phyloP scores from a whole-genome alignment of 1,140 invertebrate species.

The Ladona fulva region DNA sequence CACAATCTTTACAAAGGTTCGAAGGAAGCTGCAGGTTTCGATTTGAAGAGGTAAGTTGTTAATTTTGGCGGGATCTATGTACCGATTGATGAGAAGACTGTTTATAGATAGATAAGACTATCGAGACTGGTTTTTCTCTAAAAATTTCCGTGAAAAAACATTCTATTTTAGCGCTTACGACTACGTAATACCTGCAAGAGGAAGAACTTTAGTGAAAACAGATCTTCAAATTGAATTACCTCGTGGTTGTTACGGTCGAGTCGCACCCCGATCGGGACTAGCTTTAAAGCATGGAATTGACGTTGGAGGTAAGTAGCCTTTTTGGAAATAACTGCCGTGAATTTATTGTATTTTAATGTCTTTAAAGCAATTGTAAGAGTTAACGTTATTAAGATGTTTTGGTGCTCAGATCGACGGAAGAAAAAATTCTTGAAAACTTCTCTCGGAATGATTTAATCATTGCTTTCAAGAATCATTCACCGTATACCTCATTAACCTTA shows the following conservation, averaged over 20 bases:
- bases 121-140: not conserved
- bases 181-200: constrained; percentile 65
- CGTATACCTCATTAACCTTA: too few species aligned
- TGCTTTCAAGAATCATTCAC: too few species aligned
- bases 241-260: constrained; percentile 80
- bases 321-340: too few species aligned
- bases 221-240: constrained; percentile 85
- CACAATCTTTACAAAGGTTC: not conserved
- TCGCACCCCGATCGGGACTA: constrained; percentile 93
- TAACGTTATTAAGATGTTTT: too few species aligned
- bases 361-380: too few species aligned
- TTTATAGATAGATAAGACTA: not conserved
- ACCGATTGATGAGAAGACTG: too few species aligned
- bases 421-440: too few species aligned
- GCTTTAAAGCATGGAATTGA: constrained; percentile 94
- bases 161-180: constrained; percentile 70
- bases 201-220: constrained; percentile 81
- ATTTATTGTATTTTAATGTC: too few species aligned
- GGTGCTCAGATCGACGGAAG: too few species aligned
- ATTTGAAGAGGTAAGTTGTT: not conserved
- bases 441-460: too few species aligned
- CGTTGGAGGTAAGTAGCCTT: constrained; percentile 61
- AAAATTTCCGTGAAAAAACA: not conserved
- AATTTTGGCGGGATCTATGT: not conserved
- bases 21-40: not conserved